Conservation (phyloP, 2,888 invertebrate genomes). For the Archips crataeganus region DNA sequence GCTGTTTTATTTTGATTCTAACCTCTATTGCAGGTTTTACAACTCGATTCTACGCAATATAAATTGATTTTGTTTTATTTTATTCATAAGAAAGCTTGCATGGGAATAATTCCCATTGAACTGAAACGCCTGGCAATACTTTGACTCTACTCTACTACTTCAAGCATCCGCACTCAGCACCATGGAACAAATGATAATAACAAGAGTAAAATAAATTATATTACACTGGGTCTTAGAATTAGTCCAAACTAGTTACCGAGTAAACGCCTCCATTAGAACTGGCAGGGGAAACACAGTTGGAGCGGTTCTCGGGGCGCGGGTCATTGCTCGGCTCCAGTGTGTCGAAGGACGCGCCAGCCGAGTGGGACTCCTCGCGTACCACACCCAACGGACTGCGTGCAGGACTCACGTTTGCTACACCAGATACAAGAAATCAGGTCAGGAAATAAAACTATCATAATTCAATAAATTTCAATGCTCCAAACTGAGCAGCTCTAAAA, state of each 20-base stretch:
- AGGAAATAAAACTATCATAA: neutral
- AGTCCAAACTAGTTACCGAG: conserved; percentile 85
- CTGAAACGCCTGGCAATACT: too few relatives aligned
- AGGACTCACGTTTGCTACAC: conserved; percentile 79
- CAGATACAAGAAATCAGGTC: neutral
- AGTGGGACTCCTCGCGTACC: conserved; percentile 86
- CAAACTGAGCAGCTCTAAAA: too few relatives aligned
- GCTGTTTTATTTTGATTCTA: neutral
- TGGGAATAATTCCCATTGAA: too few relatives aligned
- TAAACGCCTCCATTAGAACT: conserved; percentile 97
- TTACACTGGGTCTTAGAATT: neutral
- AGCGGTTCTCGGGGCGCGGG: conserved; percentile 77
- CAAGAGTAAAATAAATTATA: too few relatives aligned
- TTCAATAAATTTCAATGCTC: too few relatives aligned
- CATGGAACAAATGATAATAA: too few relatives aligned
- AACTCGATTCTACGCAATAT: too few relatives aligned
- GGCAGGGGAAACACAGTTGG: conserved; percentile 93
- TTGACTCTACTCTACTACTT: too few relatives aligned
- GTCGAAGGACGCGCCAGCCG: conserved; percentile 79
- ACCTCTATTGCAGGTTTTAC: too few relatives aligned
- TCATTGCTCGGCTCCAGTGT: conserved; percentile 79
- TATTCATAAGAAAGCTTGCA: too few relatives aligned
- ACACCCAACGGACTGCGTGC: conserved; percentile 84
- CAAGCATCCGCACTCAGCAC: too few relatives aligned
- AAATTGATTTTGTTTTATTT: too few relatives aligned